phyloP scores from a whole-genome alignment of 2,797 vertebrate genomes.

The Mormyrus hasselquistii region DNA sequence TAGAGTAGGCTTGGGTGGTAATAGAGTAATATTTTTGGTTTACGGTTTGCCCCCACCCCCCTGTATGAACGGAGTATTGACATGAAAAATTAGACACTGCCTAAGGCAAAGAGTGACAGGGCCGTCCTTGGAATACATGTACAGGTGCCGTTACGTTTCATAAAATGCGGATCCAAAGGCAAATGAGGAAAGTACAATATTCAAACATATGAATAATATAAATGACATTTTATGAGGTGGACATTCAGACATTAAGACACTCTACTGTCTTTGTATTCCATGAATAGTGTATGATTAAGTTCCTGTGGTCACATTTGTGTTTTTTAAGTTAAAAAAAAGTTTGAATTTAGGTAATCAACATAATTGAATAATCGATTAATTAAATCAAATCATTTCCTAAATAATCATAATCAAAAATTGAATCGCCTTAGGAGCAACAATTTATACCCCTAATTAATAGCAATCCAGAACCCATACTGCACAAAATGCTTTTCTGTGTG shows the following conservation, averaged over 20 bases:
- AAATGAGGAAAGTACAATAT: background rate
- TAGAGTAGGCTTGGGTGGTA: background rate
- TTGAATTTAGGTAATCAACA: background rate
- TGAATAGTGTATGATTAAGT: background rate
- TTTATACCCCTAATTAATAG: background rate
- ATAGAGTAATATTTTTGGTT: background rate
- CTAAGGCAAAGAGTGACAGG: background rate
- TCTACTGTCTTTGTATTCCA: background rate
- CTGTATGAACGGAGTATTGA: background rate
- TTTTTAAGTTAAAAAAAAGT: background rate
- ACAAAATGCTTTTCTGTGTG: background rate
- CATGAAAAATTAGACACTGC: background rate
- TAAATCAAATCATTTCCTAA: background rate
- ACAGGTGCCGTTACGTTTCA: background rate
- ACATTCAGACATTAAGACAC: background rate
- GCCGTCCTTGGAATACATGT: background rate
- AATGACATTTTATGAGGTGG: background rate
- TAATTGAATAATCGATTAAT: background rate
- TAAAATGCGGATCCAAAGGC: background rate
- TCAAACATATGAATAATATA: background rate
- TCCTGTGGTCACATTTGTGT: background rate
- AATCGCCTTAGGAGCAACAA: background rate
- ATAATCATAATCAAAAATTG: background rate
- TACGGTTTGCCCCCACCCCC: background rate
- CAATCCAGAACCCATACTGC: background rate